phyloP scores from a whole-genome alignment of 2,888 invertebrate species.

The Sesamia inferens region DNA sequence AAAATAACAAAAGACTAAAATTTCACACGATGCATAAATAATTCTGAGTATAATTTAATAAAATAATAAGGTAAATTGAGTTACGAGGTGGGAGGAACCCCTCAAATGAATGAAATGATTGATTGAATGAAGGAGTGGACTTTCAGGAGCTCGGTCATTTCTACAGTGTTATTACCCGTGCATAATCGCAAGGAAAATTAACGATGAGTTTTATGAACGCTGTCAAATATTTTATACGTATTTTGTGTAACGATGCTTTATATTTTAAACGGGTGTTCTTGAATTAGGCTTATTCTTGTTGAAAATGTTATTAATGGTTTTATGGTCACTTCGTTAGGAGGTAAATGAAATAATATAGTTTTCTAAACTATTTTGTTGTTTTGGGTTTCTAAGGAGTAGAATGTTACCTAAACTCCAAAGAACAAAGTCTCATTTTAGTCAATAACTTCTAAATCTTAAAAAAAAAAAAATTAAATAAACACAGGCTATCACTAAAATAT shows the following conservation, averaged over 20 bases:
- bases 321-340: not conserved
- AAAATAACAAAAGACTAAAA: conserved; percentile 10
- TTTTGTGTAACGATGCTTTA: conserved; percentile 30
- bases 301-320: conserved; percentile 23
- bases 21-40: conserved; percentile 3
- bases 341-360: conserved; percentile 11
- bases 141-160: conserved; percentile 53
- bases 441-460: too few relatives aligned
- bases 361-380: not conserved
- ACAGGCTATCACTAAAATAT: too few relatives aligned
- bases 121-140: conserved; percentile 66
- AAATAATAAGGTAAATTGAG: conserved; percentile 43
- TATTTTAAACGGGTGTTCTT: conserved; percentile 40
- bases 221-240: conserved; percentile 48
- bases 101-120: conserved; percentile 66
- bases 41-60: conserved; percentile 34
- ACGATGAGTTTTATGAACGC: conserved; percentile 54
- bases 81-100: conserved; percentile 59
- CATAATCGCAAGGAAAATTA: conserved; percentile 59
- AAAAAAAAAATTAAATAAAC: too few relatives aligned
- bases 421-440: too few relatives aligned
- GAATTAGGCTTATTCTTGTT: conserved; percentile 28
- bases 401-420: not conserved
- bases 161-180: conserved; percentile 54
- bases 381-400: not conserved